These are phyloP conservation scores for Sparus aurata DNA, from an alignment of 2,797 vertebrate genomes.

Conservation along the genomic window DNA sequence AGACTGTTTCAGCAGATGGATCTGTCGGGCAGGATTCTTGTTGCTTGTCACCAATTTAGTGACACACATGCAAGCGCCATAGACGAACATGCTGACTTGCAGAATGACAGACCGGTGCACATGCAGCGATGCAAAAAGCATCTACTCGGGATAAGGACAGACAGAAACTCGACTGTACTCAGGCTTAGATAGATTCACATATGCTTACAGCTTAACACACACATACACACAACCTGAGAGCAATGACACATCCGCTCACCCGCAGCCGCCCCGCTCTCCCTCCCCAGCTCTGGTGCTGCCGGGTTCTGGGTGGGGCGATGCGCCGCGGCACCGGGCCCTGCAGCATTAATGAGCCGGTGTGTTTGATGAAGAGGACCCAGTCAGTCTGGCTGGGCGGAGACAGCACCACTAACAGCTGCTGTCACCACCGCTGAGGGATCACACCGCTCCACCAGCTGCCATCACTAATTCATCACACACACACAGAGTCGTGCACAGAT, in stretches of 20 bases:
- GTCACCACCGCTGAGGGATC: slow-evolving; percentile 84
- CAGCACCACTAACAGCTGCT: slow-evolving; percentile 83
- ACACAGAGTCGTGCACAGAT: slow-evolving; percentile 55
- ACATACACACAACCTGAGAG: slow-evolving; percentile 31
- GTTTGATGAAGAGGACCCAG: slow-evolving; percentile 83
- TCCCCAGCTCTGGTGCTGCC: slow-evolving; percentile 28
- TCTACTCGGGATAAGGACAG: slow-evolving; percentile 3
- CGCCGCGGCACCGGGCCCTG: slow-evolving; percentile 60
- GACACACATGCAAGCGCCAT: neutral
- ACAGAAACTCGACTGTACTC: slow-evolving; percentile 15
- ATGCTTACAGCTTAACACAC: slow-evolving; percentile 16
- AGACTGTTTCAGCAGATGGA: slow-evolving; percentile 52
- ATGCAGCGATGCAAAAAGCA: slow-evolving; percentile 36
- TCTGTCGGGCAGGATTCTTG: slow-evolving; percentile 60
- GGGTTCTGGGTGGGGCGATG: slow-evolving; percentile 48
- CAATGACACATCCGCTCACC: slow-evolving; percentile 29
- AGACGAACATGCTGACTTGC: slow-evolving; percentile 1
- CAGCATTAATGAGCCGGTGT: slow-evolving; percentile 81
- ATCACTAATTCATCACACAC: slow-evolving; percentile 81
- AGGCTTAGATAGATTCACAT: slow-evolving; percentile 33
- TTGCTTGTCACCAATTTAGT: slow-evolving; percentile 66
- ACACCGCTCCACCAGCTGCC: slow-evolving; percentile 80
- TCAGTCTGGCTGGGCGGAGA: slow-evolving; percentile 82
- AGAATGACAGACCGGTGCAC: slow-evolving; percentile 39
- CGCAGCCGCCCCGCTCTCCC: neutral